These are phyloP conservation scores for Zhengitettix transpicula DNA, from an alignment of 2,888 invertebrate genomes.

Conservation along the genomic window DNA sequence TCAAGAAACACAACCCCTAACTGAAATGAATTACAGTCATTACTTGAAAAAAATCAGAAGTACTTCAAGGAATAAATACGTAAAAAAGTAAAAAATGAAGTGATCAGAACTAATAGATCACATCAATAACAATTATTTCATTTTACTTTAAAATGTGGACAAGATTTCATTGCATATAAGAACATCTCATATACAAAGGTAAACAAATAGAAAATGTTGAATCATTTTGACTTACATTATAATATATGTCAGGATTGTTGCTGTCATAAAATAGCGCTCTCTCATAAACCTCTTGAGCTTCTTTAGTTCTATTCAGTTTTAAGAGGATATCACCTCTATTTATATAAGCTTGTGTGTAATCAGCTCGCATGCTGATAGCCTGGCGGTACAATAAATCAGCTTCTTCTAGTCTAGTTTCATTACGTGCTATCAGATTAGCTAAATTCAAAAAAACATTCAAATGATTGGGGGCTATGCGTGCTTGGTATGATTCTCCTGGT, in stretches of 20 bases:
- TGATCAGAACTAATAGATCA: too few species aligned
- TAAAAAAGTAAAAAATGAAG: too few species aligned
- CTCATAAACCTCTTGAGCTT: constrained; percentile 89
- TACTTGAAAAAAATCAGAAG: too few species aligned
- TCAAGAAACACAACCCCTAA: constrained; percentile 88
- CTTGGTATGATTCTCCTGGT: constrained; percentile 87
- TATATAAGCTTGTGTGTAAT: constrained; percentile 91
- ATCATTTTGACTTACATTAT: constrained; percentile 55
- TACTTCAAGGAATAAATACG: too few species aligned
- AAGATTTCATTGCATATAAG: too few species aligned
- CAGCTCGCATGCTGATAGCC: constrained; percentile 93
- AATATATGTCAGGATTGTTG: constrained; percentile 87
- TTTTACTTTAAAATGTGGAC: too few species aligned
- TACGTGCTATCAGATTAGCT: constrained; percentile 85
- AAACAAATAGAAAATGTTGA: not conserved
- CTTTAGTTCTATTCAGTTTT: constrained; percentile 82
- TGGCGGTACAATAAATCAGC: constrained; percentile 87
- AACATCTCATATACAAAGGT: not conserved
- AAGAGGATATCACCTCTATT: constrained; percentile 92
- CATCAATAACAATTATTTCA: too few species aligned
- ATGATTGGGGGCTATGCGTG: constrained; percentile 89
- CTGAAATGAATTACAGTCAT: constrained; percentile 29
- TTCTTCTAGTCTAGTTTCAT: constrained; percentile 79
- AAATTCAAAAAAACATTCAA: constrained; percentile 89
- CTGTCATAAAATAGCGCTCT: constrained; percentile 82